Base-by-base conservation (phyloP, 2,797 vertebrate genomes). In the Sebastes matsubarae region DNA sequence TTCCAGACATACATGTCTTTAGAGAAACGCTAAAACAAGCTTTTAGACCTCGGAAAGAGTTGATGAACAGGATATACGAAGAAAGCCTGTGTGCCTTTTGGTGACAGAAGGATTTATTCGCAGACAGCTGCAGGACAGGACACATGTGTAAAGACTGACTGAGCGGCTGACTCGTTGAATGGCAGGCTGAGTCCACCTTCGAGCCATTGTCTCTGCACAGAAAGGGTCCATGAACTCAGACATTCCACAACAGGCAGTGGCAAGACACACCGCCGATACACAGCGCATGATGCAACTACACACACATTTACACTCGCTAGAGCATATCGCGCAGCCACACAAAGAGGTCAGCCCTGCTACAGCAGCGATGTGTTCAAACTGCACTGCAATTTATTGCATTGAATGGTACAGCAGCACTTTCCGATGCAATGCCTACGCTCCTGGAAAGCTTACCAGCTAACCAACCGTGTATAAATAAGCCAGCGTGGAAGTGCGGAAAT, bases 41-140 rank as follows among this genome's bases (percentile, higher is more conserved):
- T 63, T 88, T 81, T 25, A 59, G 61, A 72, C 29, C 20, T 72
- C 13, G 68, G 38, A 79, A 60, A 68, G 57, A 78, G 65, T 73
- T 71, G 73, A 79, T 57, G 61, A 79, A 73, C 52, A 72, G 70
- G 66, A 84, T 77, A 78, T 76, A 29, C 75, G 85, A 81, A 87
- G 84, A 86, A 87, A 84, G 80, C 77, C 38, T 74, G 68, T 83
- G 84, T 80, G 87, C 83, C 81, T 88, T 58, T 66, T 88, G 80
- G 87, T 93, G 94, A 95, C 94, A 95, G 87, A 77, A 88, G 93
- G 92, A 95, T 95, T 95, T 95, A 95, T 93, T 90, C 76, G 20
- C 77, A 68, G 92, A 91, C 94, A 95, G 94, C 94, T 94, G 95
- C 89, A 92, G 86, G 84, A 89, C 84, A 90, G 85, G 80, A 91